Evolutionary conservation across 2,113 vertebrate species (phyloP).

Genomic region (Stictonetta naevosa): DNA sequence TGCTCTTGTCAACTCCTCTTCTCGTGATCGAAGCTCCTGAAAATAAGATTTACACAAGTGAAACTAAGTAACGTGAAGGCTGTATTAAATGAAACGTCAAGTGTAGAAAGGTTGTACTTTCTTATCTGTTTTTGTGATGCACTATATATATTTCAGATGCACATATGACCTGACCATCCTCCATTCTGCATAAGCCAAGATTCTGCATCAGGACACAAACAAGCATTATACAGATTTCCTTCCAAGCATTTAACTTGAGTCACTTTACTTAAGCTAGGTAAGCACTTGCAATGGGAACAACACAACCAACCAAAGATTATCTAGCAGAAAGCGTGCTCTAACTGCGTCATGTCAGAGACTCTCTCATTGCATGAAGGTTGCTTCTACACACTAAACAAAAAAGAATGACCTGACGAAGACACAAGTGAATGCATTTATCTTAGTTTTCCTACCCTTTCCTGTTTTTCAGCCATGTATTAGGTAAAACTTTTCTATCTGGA

Average conservation of each 20-base stretch:
- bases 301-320: background rate
- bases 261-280: background rate
- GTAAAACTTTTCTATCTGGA: slow-evolving; percentile 35
- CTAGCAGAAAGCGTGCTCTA: background rate
- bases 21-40: slow-evolving; percentile 93
- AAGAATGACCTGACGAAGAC: background rate
- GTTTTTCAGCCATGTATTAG: slow-evolving; percentile 35
- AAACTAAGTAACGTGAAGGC: background rate
- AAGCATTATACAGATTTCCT: background rate
- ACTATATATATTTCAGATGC: background rate
- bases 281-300: background rate
- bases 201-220: background rate
- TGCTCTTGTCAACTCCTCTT: slow-evolving; percentile 93
- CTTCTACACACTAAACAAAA: background rate
- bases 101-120: background rate
- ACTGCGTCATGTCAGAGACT: background rate
- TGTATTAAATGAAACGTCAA: background rate
- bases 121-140: background rate
- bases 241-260: background rate
- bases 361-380: background rate
- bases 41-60: background rate
- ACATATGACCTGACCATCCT: accelerated
- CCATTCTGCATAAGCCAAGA: background rate
- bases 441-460: slow-evolving; percentile 32
- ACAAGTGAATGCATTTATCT: slow-evolving; percentile 16